Conservation (phyloP, 2,113 vertebrate species). For the Notarius lentiginosus region DNA sequence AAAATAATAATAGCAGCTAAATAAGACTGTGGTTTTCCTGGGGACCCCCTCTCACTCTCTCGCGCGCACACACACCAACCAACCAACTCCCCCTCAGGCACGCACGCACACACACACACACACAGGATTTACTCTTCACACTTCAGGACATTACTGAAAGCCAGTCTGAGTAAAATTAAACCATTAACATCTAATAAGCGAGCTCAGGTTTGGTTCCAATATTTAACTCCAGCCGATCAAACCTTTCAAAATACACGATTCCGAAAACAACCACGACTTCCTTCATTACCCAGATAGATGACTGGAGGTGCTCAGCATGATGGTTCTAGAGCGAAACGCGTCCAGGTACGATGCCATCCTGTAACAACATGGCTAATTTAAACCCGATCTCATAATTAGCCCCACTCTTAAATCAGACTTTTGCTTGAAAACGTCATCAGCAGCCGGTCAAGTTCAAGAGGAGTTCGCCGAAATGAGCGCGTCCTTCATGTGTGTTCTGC, state of each 20-base stretch:
- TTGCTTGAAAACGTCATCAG: neutral
- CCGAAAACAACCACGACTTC: neutral
- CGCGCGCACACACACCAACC: conserved; percentile 4
- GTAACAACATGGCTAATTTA: neutral
- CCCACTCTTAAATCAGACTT: neutral
- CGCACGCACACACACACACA: neutral
- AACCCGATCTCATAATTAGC: neutral
- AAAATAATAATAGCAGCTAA: conserved; percentile 38
- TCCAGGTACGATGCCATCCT: neutral
- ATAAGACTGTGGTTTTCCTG: conserved; percentile 33
- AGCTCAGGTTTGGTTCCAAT: neutral
- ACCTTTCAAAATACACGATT: neutral
- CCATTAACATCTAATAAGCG: neutral
- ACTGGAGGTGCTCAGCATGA: neutral
- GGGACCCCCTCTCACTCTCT: conserved; percentile 27
- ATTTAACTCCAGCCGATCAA: neutral
- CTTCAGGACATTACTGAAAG: neutral
- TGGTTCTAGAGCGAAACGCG: neutral
- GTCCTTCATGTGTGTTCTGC: conserved; percentile 72
- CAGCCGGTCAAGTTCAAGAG: neutral
- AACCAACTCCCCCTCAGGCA: neutral
- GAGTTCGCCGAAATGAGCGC: neutral
- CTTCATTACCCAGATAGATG: too few species aligned
- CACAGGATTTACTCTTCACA: neutral
- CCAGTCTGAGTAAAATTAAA: neutral